Conservation (phyloP, 2,797 vertebrate species). For the Coracias cyanogaster region DNA sequence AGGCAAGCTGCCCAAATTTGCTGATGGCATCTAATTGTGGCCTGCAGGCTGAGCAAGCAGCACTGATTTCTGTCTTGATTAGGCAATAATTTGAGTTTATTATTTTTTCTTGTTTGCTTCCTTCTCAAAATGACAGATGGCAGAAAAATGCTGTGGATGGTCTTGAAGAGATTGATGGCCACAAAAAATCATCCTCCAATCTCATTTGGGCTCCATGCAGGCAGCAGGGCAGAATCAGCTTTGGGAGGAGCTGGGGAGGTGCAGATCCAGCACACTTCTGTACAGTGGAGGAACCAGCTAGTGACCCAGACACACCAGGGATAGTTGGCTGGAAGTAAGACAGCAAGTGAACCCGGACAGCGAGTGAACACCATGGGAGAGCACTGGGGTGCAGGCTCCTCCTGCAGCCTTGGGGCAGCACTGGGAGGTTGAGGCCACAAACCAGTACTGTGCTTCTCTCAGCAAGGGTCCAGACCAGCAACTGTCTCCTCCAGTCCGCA, state of each 20-base stretch:
- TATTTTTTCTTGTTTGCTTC: slow-evolving; percentile 52
- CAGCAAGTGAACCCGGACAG: background rate
- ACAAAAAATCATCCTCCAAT: slow-evolving; percentile 3
- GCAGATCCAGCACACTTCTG: background rate
- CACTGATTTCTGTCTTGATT: slow-evolving; percentile 62
- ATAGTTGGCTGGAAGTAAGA: background rate
- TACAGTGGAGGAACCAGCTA: background rate
- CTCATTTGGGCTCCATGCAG: background rate
- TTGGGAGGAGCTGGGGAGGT: background rate
- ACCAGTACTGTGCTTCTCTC: background rate
- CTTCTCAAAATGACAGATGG: slow-evolving; percentile 60
- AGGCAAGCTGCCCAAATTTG: slow-evolving; percentile 66
- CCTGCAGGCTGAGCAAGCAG: slow-evolving; percentile 54
- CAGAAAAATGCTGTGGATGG: slow-evolving; percentile 37
- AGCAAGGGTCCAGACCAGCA: background rate
- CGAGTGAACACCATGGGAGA: background rate
- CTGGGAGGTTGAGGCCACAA: fast-evolving
- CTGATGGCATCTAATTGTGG: slow-evolving; percentile 71
- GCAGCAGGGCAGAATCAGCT: background rate
- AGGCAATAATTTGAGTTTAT: slow-evolving; percentile 63
- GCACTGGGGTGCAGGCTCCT: background rate
- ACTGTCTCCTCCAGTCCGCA: background rate
- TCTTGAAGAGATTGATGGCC: slow-evolving; percentile 25
- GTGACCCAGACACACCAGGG: background rate
- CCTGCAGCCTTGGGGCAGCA: fast-evolving